Evolutionary conservation across 1,140 invertebrate genomes (phyloP), one percentile per base, ranked within the genome.

Genomic region (Platorchestia sp.): DNA sequence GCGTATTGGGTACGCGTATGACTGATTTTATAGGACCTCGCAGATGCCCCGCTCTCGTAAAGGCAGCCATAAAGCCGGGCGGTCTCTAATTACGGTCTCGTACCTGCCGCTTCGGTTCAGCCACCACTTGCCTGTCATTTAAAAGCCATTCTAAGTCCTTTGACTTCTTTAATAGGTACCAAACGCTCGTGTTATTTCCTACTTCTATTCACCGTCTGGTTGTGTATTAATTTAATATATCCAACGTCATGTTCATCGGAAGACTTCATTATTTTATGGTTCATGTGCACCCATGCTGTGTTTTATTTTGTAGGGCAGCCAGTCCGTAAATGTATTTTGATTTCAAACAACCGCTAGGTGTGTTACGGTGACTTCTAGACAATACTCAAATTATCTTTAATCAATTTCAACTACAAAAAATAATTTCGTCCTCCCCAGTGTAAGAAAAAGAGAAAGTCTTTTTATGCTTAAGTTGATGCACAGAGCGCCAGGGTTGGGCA

Each of bases 71-170:
- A 93, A 93, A 45, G 22, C 0, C 91, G n/a, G 14, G 91, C 45
- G 91, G 44, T 44, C 36, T 93, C 91, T n/a, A 93, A 93, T 93
- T 93, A 93, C 44, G 44, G 7, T 3, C 87, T 44, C 87, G 59
- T 75, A 36, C 27, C 10, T 1, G 59, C 59, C 59, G 59, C 59
- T 75, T 36, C 59, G 36, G 59, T 75, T 75, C 59, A 75, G 59
- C 10, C 59, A 75, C 27, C 27, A 75, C 59, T 75, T 75, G 59
- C 36, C 59, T 36, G 10, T 75, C 59, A 75, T 75, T 75, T 75
- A 75, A 75, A 75, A 75, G 59, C 59, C 59, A 75, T 75, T 75
- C 59, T 19, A 75, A 75, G 59, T 19, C 10, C 27, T 75, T 36
- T 75, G 59, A 36, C 59, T 75, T 75, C 59, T 75, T 75, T 75